phyloP scores from a whole-genome alignment of 1,140 invertebrate genomes.

The Planococcus citri region DNA sequence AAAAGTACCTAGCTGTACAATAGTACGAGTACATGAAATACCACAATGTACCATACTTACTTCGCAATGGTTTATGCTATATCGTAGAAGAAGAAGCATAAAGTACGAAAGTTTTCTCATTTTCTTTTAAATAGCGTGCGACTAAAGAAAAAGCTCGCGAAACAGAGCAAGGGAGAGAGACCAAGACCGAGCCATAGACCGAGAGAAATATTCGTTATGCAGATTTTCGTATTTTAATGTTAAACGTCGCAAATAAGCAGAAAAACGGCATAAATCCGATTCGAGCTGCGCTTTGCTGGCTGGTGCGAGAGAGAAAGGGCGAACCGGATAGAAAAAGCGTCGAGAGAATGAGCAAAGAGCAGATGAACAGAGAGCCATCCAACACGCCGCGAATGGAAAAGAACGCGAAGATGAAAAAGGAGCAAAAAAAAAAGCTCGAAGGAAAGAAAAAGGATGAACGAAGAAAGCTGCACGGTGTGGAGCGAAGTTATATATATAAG shows the following conservation, averaged over 20 bases:
- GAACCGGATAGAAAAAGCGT: no score
- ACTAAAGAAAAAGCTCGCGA: no score
- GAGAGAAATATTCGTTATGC: slow-evolving; percentile 18
- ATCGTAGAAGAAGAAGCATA: not conserved
- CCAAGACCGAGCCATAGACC: no score
- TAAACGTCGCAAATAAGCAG: slow-evolving; percentile 15
- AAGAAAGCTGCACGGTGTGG: not conserved
- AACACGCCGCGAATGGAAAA: not conserved
- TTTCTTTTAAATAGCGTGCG: slow-evolving; percentile 6
- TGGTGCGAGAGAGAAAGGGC: not conserved
- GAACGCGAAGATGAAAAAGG: not conserved
- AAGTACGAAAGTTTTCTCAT: slow-evolving; percentile 16
- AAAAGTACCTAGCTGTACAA: no score
- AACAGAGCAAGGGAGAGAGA: no score
- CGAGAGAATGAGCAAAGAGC: no score
- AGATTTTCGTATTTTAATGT: slow-evolving; percentile 17
- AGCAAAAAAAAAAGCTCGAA: not conserved
- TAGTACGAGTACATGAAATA: no score
- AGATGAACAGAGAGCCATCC: no score
- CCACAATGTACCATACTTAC: no score
- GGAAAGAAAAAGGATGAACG: not conserved
- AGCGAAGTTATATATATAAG: not conserved
- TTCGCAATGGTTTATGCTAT: no score
- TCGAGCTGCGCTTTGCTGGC: not conserved
- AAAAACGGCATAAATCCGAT: slow-evolving; percentile 18